Evolutionary conservation across 2,888 invertebrate species (phyloP).

Genomic region (Seira ritae): DNA sequence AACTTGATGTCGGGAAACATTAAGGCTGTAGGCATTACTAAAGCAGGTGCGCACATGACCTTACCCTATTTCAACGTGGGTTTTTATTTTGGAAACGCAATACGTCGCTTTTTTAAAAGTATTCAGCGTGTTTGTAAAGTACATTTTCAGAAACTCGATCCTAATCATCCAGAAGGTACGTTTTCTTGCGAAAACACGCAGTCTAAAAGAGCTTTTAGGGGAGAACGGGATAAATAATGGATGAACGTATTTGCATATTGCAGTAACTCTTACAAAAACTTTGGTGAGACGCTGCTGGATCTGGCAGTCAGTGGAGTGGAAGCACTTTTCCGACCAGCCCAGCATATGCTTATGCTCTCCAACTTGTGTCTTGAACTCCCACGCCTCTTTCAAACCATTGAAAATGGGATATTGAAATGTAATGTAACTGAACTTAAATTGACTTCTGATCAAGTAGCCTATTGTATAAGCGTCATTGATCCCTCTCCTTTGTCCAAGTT

Average conservation of each 20-base stretch:
- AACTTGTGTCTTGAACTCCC: neutral
- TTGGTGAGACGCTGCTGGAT: neutral
- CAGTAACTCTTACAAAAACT: neutral
- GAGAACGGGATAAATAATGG: neutral
- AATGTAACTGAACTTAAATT: no score
- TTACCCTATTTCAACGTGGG: neutral
- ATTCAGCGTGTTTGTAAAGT: neutral
- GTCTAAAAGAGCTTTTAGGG: neutral
- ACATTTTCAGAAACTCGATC: neutral
- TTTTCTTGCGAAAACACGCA: no score
- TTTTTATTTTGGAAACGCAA: neutral
- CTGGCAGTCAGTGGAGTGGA: neutral
- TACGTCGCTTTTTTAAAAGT: neutral
- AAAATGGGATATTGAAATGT: no score
- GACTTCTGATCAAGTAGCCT: no score
- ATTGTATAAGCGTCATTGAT: no score
- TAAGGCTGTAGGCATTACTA: neutral
- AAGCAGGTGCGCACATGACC: neutral
- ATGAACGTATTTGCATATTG: neutral
- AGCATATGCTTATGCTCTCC: no score
- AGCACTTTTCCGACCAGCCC: no score
- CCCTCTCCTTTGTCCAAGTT: no score
- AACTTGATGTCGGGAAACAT: neutral
- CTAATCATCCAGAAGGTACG: neutral
- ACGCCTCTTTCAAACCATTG: neutral